Conservation (phyloP, 2,797 vertebrate species). For the Carapus acus region DNA sequence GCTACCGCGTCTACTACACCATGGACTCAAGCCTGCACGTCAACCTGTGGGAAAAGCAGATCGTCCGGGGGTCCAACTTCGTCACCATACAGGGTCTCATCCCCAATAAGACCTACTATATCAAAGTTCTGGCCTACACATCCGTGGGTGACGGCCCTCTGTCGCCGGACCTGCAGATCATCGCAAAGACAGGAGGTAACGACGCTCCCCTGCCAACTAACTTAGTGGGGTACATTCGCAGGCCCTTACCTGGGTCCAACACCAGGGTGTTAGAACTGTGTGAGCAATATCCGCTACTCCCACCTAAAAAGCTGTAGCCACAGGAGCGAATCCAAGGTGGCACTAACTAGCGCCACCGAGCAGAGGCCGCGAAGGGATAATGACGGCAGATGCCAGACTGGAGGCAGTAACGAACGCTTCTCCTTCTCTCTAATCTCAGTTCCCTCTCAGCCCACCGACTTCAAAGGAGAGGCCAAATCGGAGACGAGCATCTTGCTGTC, state of each 20-base stretch:
- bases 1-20: conserved; percentile 95
- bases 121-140: conserved; percentile 94
- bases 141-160: conserved; percentile 97
- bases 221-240: no score
- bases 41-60: conserved; percentile 96
- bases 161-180: conserved; percentile 94
- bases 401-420: conserved; percentile 26
- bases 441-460: conserved; percentile 92
- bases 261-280: no score
- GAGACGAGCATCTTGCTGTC: conserved; percentile 96
- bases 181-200: conserved; percentile 97
- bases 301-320: background rate
- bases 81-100: conserved; percentile 92
- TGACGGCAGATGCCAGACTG: conserved; percentile 14
- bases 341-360: no score
- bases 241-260: no score
- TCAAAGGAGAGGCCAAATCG: conserved; percentile 96
- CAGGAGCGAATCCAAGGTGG: no score
- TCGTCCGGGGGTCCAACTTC: conserved; percentile 89
- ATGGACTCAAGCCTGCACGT: conserved; percentile 87
- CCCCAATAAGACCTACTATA: conserved; percentile 94
- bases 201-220: no score
- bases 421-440: conserved; percentile 67
- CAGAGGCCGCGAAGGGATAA: conserved; percentile 12
- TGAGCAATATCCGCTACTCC: conserved; percentile 1